phyloP scores from a whole-genome alignment of 2,113 vertebrate species.

The Danionella cerebrum region DNA sequence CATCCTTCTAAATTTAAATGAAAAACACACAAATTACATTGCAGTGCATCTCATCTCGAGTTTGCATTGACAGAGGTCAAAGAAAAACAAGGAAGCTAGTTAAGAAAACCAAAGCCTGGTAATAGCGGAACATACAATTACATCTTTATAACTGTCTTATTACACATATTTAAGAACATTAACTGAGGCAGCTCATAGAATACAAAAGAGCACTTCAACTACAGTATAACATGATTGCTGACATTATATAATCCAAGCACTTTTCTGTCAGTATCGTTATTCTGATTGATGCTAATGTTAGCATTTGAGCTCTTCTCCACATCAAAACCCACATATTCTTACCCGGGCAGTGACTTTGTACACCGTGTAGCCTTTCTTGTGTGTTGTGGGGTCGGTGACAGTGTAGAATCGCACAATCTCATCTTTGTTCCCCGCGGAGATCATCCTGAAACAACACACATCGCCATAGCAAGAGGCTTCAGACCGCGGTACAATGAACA shows the following conservation, averaged over 20 bases:
- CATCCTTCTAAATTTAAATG: no score
- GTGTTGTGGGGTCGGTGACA: conserved; percentile 87
- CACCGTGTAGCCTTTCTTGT: conserved; percentile 84
- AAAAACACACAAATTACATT: no score
- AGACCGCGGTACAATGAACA: background rate
- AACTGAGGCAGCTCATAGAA: no score
- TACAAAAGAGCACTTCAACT: no score
- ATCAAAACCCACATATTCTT: conserved; percentile 50
- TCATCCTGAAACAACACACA: conserved; percentile 78
- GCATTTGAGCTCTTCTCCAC: background rate
- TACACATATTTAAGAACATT: no score
- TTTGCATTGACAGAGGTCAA: background rate
- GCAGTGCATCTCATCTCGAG: background rate
- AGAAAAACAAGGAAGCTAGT: background rate
- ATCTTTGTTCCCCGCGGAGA: conserved; percentile 76
- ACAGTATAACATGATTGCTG: background rate
- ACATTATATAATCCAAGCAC: no score
- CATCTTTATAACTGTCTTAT: background rate
- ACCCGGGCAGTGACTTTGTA: conserved; percentile 96
- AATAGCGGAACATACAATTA: background rate
- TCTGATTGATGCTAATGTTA: conserved; percentile 5
- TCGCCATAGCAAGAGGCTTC: conserved; percentile 34
- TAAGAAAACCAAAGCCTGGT: background rate
- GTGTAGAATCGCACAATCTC: conserved; percentile 95
- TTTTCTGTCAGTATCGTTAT: background rate